These are phyloP conservation scores for Heliconius hortense DNA, from an alignment of 2,888 invertebrate genomes.

Conservation along the genomic window DNA sequence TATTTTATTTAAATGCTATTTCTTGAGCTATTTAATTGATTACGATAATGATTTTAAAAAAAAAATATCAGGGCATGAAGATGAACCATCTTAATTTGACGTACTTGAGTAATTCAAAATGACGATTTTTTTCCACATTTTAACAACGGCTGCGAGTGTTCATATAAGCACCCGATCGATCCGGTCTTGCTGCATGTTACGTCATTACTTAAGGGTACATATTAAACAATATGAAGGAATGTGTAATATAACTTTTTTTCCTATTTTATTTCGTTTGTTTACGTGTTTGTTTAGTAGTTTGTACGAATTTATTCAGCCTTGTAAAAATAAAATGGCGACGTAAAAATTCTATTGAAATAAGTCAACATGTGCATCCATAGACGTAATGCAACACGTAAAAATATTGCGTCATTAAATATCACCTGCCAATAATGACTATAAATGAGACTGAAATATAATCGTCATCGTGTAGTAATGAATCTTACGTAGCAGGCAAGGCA, in stretches of 20 bases:
- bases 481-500: not conserved
- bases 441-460: slow-evolving; percentile 8
- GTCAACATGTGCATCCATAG: not conserved
- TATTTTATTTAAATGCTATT: too few species aligned
- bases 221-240: slow-evolving; percentile 9
- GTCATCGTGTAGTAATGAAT: slow-evolving; percentile 19
- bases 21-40: too few species aligned
- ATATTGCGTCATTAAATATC: slow-evolving; percentile 32
- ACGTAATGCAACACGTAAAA: slow-evolving; percentile 23
- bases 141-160: too few species aligned
- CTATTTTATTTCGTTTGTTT: not conserved
- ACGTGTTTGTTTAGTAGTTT: not conserved
- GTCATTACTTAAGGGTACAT: slow-evolving; percentile 6
- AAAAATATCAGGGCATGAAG: too few species aligned
- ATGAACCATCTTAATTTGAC: too few species aligned
- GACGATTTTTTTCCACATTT: too few species aligned
- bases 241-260: not conserved
- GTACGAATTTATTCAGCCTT: not conserved
- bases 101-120: too few species aligned
- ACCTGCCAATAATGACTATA: slow-evolving; percentile 20
- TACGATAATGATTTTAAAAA: too few species aligned
- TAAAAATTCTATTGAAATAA: not conserved
- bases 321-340: not conserved
- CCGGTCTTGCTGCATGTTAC: slow-evolving; percentile 16
- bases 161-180: slow-evolving; percentile 1